Evolutionary conservation across 1,140 invertebrate genomes (phyloP).

Genomic region (Chrysopa pallens): DNA sequence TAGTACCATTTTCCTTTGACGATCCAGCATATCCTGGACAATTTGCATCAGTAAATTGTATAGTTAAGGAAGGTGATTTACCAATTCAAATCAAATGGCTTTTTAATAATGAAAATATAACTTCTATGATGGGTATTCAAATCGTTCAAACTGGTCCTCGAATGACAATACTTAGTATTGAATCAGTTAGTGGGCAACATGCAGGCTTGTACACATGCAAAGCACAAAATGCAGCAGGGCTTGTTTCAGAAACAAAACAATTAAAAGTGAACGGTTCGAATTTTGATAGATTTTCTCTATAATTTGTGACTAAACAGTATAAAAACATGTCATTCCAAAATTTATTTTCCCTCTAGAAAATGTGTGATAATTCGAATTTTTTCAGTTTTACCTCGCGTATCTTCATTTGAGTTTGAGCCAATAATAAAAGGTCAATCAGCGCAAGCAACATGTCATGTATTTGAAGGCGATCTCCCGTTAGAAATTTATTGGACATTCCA

Average conservation of each 20-base stretch:
- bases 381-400: conserved; percentile 38
- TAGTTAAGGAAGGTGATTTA: conserved; percentile 48
- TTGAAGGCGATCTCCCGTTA: conserved; percentile 34
- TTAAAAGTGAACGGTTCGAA: conserved; percentile 44
- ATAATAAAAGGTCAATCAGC: conserved; percentile 24
- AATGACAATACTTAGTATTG: conserved; percentile 28
- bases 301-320: background rate
- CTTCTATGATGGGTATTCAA: conserved; percentile 25
- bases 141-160: conserved; percentile 25
- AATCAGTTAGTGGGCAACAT: conserved; percentile 27
- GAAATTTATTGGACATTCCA: conserved; percentile 37
- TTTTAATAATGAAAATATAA: conserved; percentile 30
- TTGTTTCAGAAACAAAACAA: conserved; percentile 42
- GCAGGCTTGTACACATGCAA: conserved; percentile 42
- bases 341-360: too few species aligned
- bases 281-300: background rate
- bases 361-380: conserved; percentile 11
- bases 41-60: conserved; percentile 53
- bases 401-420: conserved; percentile 36
- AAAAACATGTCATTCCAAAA: too few species aligned
- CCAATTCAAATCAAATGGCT: conserved; percentile 47
- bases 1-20: conserved; percentile 47
- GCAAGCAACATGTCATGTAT: conserved; percentile 20
- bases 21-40: conserved; percentile 50
- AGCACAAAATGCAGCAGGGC: conserved; percentile 48